Evolutionary conservation across 1,140 invertebrate species (phyloP), one percentile per base, ranked within the genome.

Genomic region (Pararge aegeria): DNA sequence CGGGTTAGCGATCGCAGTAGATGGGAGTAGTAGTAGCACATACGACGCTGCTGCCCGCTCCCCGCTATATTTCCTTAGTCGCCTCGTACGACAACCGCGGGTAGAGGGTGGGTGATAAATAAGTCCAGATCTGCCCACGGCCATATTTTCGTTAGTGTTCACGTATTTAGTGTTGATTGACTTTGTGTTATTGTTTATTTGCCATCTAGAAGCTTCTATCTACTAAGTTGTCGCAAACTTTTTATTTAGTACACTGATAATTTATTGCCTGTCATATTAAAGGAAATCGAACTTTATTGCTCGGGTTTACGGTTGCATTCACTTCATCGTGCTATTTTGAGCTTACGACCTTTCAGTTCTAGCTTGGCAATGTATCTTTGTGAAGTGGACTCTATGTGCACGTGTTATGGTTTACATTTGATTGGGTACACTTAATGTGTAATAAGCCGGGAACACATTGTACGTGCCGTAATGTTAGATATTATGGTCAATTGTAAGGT

Each of bases 401-500:
- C 3, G 42, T 20, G 42, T 46, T 46, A 20, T 10, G 42, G 19
- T 20, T 20, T 46, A 16, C 12, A 12, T 46, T 46, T 19, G 42
- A 10, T 46, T 46, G 18, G 16, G 4, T 9, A 6, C 9, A 18
- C 1, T 18, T 46, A 12, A 1, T 46, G 42, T 46, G 6, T 20
- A 46, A 20, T 46, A 46, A 46, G 42, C 19, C 42, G 18, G 42
- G 20, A 46, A 46, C 42, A 54, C 52, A 30, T 58, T 44, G 9
- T 16, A 30, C 27, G 40, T 46, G 44, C 56, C 21, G 49, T 44
- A 51, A 52, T 42, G 56, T 42, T 52, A 59, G 49, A 59, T 40
- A 52, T 59, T 37, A 46, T 46, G 48, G 34, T 52, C 56, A 40
- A 44, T 52, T 46, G 56, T 51, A 30, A 59, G 49, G 56, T 59